phyloP scores from a whole-genome alignment of 2,797 vertebrate species.

The Pipistrellus pygmaeus region DNA sequence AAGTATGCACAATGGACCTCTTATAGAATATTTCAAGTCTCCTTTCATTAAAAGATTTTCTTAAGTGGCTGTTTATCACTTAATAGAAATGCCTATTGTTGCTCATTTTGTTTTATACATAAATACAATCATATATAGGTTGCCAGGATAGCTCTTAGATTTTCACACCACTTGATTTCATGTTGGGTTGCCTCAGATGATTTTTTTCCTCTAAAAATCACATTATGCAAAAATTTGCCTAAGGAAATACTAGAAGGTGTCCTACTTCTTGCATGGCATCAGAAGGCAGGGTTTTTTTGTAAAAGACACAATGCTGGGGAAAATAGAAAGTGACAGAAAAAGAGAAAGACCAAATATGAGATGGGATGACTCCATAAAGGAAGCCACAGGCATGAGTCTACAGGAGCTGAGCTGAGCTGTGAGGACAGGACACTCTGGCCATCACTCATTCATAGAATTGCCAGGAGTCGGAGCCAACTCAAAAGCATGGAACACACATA shows the following conservation, averaged over 20 bases:
- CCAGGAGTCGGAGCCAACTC: not conserved
- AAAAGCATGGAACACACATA: not conserved
- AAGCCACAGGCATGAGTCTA: not conserved
- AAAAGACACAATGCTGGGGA: not conserved
- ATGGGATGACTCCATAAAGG: not conserved
- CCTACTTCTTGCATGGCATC: not conserved
- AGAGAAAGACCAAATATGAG: not conserved
- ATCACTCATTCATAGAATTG: not conserved
- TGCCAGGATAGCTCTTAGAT: constrained; percentile 39
- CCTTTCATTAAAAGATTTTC: constrained; percentile 80
- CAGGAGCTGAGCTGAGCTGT: not conserved
- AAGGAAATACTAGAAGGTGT: not conserved
- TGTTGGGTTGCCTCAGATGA: constrained; percentile 29
- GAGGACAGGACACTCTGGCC: not conserved
- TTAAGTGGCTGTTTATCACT: constrained; percentile 71
- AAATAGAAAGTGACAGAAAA: not conserved
- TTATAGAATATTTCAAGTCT: constrained; percentile 79
- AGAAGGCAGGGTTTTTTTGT: not conserved
- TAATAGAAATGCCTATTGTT: constrained; percentile 73
- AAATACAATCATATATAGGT: constrained; percentile 18
- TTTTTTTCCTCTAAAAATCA: constrained; percentile 53
- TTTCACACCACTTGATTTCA: constrained; percentile 20
- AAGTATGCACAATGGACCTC: constrained; percentile 76
- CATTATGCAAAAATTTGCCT: not conserved
- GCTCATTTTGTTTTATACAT: constrained; percentile 50